phyloP scores from a whole-genome alignment of 2,797 vertebrate genomes.

The Crypturellus tataupa region DNA sequence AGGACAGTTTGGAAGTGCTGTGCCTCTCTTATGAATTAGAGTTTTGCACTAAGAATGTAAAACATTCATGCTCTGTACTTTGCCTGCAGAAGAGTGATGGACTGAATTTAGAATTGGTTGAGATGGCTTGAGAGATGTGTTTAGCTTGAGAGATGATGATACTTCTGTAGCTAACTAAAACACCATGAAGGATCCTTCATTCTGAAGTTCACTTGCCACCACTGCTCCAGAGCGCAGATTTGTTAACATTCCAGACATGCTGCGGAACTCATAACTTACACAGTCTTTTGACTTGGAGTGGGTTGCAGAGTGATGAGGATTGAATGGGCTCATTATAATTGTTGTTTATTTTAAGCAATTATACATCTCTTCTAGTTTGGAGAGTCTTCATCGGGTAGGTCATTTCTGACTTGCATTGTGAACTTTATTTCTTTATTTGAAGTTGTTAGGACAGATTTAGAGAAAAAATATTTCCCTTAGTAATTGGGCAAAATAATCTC shows the following conservation, averaged over 20 bases:
- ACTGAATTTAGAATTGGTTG: neutral
- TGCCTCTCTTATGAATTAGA: neutral
- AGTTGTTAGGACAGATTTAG: neutral
- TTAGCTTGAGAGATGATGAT: neutral
- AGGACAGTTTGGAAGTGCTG: neutral
- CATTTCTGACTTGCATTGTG: neutral
- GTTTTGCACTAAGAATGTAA: neutral
- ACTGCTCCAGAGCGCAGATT: neutral
- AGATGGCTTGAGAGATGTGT: neutral
- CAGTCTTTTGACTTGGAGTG: neutral
- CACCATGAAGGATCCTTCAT: neutral
- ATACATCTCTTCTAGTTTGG: neutral
- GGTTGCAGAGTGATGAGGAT: constrained; percentile 12
- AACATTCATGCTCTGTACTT: neutral
- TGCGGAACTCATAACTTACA: constrained; percentile 8
- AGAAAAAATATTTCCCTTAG: neutral
- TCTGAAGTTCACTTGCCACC: neutral
- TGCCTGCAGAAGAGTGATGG: neutral
- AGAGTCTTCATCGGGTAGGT: neutral
- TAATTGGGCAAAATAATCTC: neutral
- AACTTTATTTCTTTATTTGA: neutral
- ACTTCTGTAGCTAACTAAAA: neutral
- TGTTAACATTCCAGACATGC: constrained; percentile 18
- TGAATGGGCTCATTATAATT: neutral
- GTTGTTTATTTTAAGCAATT: constrained; percentile 13